A percentile compares a stretch with the other conserved stretches of the same genome.
phyloP scores from a whole-genome alignment of 2,797 vertebrate species.

The Enteromius afrohamiltoni region DNA sequence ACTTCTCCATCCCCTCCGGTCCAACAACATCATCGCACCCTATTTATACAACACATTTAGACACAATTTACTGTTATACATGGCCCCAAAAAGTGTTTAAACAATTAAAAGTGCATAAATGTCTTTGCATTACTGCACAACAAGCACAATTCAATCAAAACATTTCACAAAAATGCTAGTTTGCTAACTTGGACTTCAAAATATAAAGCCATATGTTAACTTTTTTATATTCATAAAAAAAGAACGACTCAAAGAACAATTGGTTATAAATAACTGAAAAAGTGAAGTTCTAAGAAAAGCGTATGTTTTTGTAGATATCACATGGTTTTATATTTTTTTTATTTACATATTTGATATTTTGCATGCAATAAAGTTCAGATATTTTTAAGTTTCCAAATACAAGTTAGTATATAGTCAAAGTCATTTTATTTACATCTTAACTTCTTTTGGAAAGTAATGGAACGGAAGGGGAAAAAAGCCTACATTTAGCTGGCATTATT shows the following conservation, averaged over 20 bases:
- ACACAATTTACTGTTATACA: conserved; percentile 14
- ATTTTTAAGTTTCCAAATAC: background rate
- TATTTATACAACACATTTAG: conserved; percentile 66
- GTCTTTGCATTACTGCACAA: background rate
- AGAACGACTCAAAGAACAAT: background rate
- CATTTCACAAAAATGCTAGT: background rate
- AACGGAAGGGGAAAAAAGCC: background rate
- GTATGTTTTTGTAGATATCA: background rate
- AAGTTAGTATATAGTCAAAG: background rate
- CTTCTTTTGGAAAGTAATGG: conserved; percentile 2
- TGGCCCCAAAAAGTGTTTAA: background rate
- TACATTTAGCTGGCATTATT: conserved; percentile 1
- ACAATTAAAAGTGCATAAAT: background rate
- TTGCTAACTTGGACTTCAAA: background rate
- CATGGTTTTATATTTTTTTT: background rate
- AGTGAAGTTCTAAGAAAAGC: background rate
- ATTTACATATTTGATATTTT: background rate
- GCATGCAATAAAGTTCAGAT: background rate
- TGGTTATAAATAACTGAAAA: background rate
- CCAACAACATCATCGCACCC: conserved; percentile 95
- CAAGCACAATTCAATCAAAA: background rate
- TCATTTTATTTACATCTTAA: conserved; percentile 13
- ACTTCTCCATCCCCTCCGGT: conserved; percentile 99
- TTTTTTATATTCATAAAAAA: background rate
- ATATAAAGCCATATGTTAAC: background rate